phyloP scores from a whole-genome alignment of 2,888 invertebrate species.

The Epiblema foenella region DNA sequence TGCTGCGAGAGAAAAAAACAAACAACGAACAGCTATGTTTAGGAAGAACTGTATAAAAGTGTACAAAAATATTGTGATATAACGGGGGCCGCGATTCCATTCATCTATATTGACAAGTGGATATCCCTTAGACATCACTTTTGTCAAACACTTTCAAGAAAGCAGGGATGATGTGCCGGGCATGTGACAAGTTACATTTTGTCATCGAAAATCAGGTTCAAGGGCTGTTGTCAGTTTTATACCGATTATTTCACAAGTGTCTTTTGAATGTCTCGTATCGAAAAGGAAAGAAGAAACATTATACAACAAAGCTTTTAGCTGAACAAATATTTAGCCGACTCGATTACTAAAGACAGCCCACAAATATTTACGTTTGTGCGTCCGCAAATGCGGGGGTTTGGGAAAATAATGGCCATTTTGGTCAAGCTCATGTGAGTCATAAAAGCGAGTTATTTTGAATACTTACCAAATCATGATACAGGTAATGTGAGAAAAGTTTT shows the following conservation, averaged over 20 bases:
- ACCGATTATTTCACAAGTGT: background rate
- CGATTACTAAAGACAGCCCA: constrained; percentile 21
- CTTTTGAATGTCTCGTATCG: constrained; percentile 4
- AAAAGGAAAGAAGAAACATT: constrained; percentile 31
- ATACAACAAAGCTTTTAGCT: constrained; percentile 40
- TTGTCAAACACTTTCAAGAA: background rate
- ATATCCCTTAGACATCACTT: background rate
- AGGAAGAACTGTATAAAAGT: no score
- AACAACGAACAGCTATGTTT: no score
- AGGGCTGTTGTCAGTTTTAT: background rate
- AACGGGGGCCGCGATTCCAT: background rate
- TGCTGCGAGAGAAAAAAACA: no score
- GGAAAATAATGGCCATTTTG: background rate
- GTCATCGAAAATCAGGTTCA: background rate
- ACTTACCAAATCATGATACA: no score
- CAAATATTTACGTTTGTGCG: constrained; percentile 20
- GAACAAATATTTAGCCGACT: constrained; percentile 32
- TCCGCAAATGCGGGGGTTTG: constrained; percentile 11
- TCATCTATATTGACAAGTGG: background rate
- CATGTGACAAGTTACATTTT: background rate
- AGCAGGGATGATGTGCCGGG: background rate
- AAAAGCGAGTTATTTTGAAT: background rate
- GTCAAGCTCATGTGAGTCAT: background rate
- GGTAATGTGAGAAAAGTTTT: no score
- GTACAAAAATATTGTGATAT: no score